Percentiles rank a stretch among this genome's conserved stretches.
Conservation (phyloP, 1,140 invertebrate genomes). For the Cotesia glomerata region DNA sequence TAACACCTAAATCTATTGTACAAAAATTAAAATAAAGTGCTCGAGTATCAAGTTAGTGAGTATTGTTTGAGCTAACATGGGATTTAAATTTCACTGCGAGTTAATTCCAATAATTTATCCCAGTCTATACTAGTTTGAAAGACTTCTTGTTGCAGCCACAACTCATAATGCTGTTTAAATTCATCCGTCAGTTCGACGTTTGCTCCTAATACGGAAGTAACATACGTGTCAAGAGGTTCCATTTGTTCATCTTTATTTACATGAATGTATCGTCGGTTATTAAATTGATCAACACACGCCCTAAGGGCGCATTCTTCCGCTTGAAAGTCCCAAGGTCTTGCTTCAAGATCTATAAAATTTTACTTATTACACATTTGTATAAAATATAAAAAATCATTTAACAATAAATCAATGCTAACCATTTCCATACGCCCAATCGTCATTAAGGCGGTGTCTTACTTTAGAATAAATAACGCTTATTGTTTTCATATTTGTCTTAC, state of each 20-base stretch:
- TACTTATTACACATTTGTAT: neutral
- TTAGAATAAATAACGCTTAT: slow-evolving; percentile 99
- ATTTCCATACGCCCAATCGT: slow-evolving; percentile 99
- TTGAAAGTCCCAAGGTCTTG: slow-evolving; percentile 98
- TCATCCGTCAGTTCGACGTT: slow-evolving; percentile 88
- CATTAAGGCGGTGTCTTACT: slow-evolving; percentile 92
- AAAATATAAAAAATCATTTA: neutral
- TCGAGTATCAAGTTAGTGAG: neutral
- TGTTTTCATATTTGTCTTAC: slow-evolving; percentile 99
- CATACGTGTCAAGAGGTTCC: slow-evolving; percentile 84
- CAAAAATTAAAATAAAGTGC: neutral
- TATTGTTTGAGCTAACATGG: neutral
- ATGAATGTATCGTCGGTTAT: slow-evolving; percentile 83
- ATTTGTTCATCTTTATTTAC: slow-evolving; percentile 70
- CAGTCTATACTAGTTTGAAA: slow-evolving; percentile 84
- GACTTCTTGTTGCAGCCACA: slow-evolving; percentile 97
- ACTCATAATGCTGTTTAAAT: slow-evolving; percentile 95
- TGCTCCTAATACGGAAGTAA: slow-evolving; percentile 80
- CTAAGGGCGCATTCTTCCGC: slow-evolving; percentile 95
- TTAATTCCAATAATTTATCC: slow-evolving; percentile 67
- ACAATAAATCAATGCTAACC: slow-evolving; percentile 60
- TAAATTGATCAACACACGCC: slow-evolving; percentile 94
- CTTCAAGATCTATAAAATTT: slow-evolving; percentile 81
- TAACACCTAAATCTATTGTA: neutral
- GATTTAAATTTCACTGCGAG: slow-evolving; percentile 47